Evolutionary conservation across 2,888 invertebrate genomes (phyloP).

Genomic region (Drosophila sordidapex): DNA sequence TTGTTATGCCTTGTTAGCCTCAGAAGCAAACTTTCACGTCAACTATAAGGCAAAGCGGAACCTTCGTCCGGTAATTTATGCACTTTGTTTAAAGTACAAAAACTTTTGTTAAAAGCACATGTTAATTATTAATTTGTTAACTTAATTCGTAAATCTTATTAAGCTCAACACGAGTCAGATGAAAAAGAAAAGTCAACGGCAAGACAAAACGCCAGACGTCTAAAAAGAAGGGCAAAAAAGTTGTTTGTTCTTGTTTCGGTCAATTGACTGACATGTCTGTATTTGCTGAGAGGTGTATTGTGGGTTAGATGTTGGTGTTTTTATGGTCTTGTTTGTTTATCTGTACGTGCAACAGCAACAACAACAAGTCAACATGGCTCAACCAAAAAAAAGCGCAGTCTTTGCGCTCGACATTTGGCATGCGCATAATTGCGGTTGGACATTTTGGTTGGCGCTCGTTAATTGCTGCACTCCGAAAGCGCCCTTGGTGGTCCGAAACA

Average conservation of each 20-base stretch:
- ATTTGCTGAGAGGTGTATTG: slow-evolving; percentile 1
- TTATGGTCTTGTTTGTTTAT: slow-evolving; percentile 41
- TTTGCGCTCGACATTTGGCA: slow-evolving; percentile 49
- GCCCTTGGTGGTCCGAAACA: too few species aligned
- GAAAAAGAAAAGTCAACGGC: neutral
- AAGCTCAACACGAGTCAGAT: slow-evolving; percentile 10
- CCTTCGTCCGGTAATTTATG: slow-evolving; percentile 39
- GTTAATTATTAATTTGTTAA: slow-evolving; percentile 59
- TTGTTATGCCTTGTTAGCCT: slow-evolving; percentile 27
- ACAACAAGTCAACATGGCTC: slow-evolving; percentile 43
- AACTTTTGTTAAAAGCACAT: slow-evolving; percentile 30
- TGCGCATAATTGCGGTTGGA: slow-evolving; percentile 60
- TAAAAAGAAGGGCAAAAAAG: slow-evolving; percentile 7
- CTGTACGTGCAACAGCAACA: slow-evolving; percentile 36
- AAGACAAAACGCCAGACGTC: slow-evolving; percentile 14
- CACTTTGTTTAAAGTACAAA: slow-evolving; percentile 23
- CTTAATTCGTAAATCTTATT: slow-evolving; percentile 35
- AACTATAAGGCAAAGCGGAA: neutral
- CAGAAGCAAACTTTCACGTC: slow-evolving; percentile 6
- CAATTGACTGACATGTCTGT: slow-evolving; percentile 21
- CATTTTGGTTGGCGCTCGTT: slow-evolving; percentile 56
- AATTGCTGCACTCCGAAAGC: slow-evolving; percentile 43
- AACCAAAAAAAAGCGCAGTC: slow-evolving; percentile 46
- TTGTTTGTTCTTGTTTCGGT: neutral
- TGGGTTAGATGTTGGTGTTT: neutral